Evolutionary conservation across 2,888 invertebrate species (phyloP), one percentile per base, ranked within the genome.

Genomic region (Tanypteryx hageni): DNA sequence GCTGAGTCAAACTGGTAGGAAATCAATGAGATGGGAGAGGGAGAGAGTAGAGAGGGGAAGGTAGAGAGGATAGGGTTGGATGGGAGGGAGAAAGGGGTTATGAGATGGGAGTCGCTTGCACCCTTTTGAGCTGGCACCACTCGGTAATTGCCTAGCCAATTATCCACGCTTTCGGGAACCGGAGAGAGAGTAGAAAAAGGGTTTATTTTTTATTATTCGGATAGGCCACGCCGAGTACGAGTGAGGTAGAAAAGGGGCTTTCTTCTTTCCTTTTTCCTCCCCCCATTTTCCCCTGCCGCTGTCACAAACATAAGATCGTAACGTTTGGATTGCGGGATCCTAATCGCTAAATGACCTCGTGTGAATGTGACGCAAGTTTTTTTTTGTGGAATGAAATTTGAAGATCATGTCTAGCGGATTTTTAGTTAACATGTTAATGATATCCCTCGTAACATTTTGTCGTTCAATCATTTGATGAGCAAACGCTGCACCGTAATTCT

Each of bases 101-200:
- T 27, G 76, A 27, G 76, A 76, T 22, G 27, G 76, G 76, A 27
- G 22, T 76, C 22, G 27, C 8, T 68, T 9, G 76, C n/a, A 76
- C 2, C 22, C 76, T 76, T 76, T 76, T 22, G 76, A 22, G 76
- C 27, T 9, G 68, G n/a, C 5, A n/a, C 85, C 22, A 14, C 57
- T 61, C 86, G 59, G 68, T 89, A 89, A 89, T 89, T 89, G 89
- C 89, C 89, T 89, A 5, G 89, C 89, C 89, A 89, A 89, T 89
- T 89, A 89, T 89, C 64, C 89, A 89, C 89, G 89, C 89, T 64
- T 22, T 86, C 56, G n/a, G 57, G n/a, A 9, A 18, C n/a, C 22
- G 57, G 18, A 57, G 22, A 57, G 57, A 59, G 27, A 85, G 86
- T 27, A 59, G 59, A 58, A 57, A 57, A 58, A n/a, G 84, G 57